Evolutionary conservation across 2,797 vertebrate species (phyloP).

Genomic region (Gila robusta): DNA sequence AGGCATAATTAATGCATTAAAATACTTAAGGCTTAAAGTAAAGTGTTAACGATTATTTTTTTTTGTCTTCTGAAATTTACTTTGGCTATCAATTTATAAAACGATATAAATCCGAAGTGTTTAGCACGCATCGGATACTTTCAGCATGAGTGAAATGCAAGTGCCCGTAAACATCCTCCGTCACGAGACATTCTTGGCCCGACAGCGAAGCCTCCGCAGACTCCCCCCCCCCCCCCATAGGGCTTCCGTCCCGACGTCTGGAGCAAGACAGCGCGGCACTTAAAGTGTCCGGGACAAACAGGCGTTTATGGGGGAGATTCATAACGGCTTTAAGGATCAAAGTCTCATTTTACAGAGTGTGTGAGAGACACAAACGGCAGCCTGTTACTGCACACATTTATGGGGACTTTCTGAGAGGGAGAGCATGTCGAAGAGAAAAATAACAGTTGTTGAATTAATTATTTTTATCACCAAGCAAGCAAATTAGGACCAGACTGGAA

Average conservation of each 20-base stretch:
- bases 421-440: slow-evolving; percentile 42
- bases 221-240: slow-evolving; percentile 6
- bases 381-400: slow-evolving; percentile 57
- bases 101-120: background rate
- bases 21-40: no score
- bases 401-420: slow-evolving; percentile 43
- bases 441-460: slow-evolving; percentile 54
- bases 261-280: slow-evolving; percentile 44
- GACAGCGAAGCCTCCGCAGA: slow-evolving; percentile 15
- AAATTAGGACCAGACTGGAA: slow-evolving; percentile 59
- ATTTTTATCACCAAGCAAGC: slow-evolving; percentile 50
- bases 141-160: slow-evolving; percentile 56
- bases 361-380: slow-evolving; percentile 13
- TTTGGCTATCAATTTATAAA: background rate
- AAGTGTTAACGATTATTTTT: no score
- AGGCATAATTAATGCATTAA: no score
- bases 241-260: slow-evolving; percentile 44
- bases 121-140: slow-evolving; percentile 24
- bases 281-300: slow-evolving; percentile 56
- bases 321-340: slow-evolving; percentile 56
- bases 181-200: background rate
- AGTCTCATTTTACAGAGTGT: slow-evolving; percentile 35
- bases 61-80: background rate
- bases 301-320: slow-evolving; percentile 56
- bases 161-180: slow-evolving; percentile 13